phyloP scores from a whole-genome alignment of 2,113 vertebrate species.

The Beaufortia kweichowensis region DNA sequence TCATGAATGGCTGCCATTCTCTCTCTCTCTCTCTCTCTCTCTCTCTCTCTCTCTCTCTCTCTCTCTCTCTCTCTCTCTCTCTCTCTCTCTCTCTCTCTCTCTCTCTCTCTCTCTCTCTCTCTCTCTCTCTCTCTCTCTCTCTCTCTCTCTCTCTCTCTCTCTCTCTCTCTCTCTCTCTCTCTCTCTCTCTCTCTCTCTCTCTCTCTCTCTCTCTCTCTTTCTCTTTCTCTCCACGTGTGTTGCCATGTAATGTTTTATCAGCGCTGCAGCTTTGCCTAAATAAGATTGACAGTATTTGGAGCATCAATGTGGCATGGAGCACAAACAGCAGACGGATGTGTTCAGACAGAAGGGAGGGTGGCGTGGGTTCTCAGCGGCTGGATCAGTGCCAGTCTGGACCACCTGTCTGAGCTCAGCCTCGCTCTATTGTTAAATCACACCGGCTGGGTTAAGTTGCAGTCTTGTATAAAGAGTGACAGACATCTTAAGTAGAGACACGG shows the following conservation, averaged over 20 bases:
- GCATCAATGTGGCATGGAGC: constrained; percentile 5
- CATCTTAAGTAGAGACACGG: constrained; percentile 39
- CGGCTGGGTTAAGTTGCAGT: constrained; percentile 35
- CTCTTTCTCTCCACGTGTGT: background rate
- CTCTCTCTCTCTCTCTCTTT: too few species aligned
- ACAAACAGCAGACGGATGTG: constrained; percentile 23
- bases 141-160: too few species aligned
- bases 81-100: too few species aligned
- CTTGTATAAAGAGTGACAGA: constrained; percentile 44
- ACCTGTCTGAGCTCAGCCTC: constrained; percentile 43
- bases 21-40: too few species aligned
- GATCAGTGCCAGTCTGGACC: constrained; percentile 38
- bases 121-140: too few species aligned
- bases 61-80: too few species aligned
- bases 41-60: too few species aligned
- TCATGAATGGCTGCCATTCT: too few species aligned
- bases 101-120: too few species aligned
- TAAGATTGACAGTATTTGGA: background rate
- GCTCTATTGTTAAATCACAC: constrained; percentile 48
- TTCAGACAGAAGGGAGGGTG: constrained; percentile 25
- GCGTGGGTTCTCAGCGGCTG: constrained; percentile 31
- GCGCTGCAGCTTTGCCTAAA: background rate
- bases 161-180: too few species aligned
- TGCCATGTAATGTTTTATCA: background rate
- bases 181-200: too few species aligned